Percentiles rank a stretch among this genome's conserved stretches.
Evolutionary conservation across 2,888 invertebrate genomes (phyloP).

Genomic region (Gastrophysa polygoni): DNA sequence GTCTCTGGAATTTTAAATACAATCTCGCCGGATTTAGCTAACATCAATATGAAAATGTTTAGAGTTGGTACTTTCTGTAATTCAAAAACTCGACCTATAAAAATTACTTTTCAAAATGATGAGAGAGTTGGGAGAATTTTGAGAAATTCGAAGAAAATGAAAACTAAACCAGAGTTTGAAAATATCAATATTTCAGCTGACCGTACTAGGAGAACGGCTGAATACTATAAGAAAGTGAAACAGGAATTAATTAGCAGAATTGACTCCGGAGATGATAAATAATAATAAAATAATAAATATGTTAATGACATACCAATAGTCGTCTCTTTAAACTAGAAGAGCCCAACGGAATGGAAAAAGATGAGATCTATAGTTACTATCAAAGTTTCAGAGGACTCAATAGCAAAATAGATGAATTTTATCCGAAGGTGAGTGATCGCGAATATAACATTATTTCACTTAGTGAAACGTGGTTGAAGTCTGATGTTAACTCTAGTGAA

Average conservation of each 20-base stretch:
- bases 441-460: constrained; percentile 1
- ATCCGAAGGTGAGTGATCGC: neutral
- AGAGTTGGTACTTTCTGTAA: neutral
- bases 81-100: neutral
- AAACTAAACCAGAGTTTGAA: neutral
- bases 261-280: neutral
- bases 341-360: neutral
- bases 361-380: neutral
- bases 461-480: constrained; percentile 2
- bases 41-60: neutral
- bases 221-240: neutral
- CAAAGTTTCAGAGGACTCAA: constrained; percentile 5
- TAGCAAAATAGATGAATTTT: constrained; percentile 8
- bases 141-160: neutral
- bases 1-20: neutral
- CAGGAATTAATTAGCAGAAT: neutral
- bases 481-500: no score
- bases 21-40: neutral
- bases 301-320: constrained; percentile 1
- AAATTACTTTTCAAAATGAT: neutral
- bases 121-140: neutral
- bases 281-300: neutral
- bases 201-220: neutral
- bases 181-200: neutral
- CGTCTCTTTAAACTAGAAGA: neutral